Percentiles rank a stretch among this genome's conserved stretches.
Evolutionary conservation across 2,113 vertebrate genomes (phyloP).

Genomic region (Candoia aspera): DNA sequence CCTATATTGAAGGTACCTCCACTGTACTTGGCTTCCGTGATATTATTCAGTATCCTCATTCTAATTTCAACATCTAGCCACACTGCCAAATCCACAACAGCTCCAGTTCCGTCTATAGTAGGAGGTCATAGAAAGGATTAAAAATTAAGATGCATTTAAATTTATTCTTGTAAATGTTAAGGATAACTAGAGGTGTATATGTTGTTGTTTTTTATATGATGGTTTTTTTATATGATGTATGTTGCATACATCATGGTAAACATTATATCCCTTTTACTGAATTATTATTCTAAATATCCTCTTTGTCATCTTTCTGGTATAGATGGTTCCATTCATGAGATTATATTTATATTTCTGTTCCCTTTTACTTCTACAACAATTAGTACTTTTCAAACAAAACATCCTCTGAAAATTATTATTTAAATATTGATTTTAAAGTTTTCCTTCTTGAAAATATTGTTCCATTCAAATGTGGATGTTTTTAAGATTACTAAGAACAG

Average conservation of each 20-base stretch:
- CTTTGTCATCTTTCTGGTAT: background rate
- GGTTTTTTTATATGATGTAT: too few species aligned
- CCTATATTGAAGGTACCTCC: background rate
- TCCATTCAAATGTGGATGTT: background rate
- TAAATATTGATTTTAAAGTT: background rate
- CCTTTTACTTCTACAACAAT: background rate
- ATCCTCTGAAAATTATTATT: background rate
- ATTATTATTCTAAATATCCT: background rate
- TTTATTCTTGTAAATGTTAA: background rate
- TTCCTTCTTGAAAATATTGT: background rate
- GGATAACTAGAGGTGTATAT: background rate
- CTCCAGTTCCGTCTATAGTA: background rate
- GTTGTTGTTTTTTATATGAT: too few species aligned
- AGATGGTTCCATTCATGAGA: background rate
- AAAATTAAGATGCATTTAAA: background rate
- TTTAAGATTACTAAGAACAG: background rate
- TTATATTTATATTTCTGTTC: background rate
- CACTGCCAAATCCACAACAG: background rate
- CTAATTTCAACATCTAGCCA: background rate
- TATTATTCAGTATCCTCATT: slow-evolving; percentile 9
- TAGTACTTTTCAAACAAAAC: background rate
- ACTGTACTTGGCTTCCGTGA: slow-evolving; percentile 6
- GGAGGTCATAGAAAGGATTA: background rate
- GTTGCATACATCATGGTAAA: background rate
- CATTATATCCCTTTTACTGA: background rate